A percentile compares a stretch with the other conserved stretches of the same genome.
These are phyloP conservation scores for Clinocottus analis DNA, from an alignment of 2,113 vertebrate species.

Conservation along the genomic window DNA sequence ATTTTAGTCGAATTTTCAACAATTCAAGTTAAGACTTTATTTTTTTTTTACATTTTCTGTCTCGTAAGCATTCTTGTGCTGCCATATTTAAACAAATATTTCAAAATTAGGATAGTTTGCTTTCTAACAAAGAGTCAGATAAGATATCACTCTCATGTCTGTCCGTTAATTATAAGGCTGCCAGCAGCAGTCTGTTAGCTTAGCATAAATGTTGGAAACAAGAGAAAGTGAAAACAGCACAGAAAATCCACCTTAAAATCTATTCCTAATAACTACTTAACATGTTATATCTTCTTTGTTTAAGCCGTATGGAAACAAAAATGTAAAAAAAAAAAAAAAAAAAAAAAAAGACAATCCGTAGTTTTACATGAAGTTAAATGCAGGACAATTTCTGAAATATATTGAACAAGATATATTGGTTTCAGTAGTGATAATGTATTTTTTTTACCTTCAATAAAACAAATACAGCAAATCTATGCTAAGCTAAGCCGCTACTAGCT, in stretches of 20 bases:
- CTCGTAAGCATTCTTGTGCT: not conserved
- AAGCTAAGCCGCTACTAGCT: not conserved
- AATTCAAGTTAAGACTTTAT: too few species aligned
- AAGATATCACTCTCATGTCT: not conserved
- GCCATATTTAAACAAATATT: not conserved
- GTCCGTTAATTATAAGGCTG: not conserved
- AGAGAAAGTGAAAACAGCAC: not conserved
- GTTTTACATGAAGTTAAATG: not conserved
- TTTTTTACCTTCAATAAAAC: not conserved
- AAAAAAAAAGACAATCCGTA: not conserved
- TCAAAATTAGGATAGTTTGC: not conserved
- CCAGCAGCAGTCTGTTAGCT: not conserved
- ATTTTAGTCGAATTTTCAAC: not conserved
- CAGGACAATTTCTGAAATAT: not conserved
- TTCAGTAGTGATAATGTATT: not conserved
- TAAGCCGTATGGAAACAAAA: not conserved
- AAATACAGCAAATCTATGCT: not conserved
- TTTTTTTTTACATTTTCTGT: not conserved
- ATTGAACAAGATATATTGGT: not conserved
- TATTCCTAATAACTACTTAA: not conserved
- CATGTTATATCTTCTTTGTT: not conserved
- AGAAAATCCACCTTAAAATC: not conserved
- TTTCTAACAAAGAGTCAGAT: not conserved
- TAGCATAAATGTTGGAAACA: not conserved
- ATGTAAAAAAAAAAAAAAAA: not conserved